phyloP scores from a whole-genome alignment of 2,888 invertebrate genomes.

The Ceramica pisi region DNA sequence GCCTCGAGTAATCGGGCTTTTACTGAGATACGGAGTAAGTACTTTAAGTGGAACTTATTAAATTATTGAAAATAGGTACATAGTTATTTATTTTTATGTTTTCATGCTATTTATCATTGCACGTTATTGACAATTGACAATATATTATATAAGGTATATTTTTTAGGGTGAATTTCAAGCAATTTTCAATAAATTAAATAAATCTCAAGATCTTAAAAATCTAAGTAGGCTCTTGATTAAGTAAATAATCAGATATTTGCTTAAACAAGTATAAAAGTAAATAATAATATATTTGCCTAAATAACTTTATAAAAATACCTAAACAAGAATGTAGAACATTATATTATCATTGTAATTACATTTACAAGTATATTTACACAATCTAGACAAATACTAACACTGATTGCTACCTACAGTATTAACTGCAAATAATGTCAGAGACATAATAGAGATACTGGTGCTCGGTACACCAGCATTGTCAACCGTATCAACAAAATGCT shows the following conservation, averaged over 20 bases:
- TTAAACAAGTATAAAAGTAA: too few relatives aligned
- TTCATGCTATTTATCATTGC: not conserved
- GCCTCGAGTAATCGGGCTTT: conserved; percentile 65
- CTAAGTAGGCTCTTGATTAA: not conserved
- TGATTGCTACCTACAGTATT: conserved; percentile 3
- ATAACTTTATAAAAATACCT: too few relatives aligned
- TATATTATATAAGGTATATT: not conserved
- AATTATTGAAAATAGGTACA: conserved; percentile 12
- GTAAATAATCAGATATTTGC: not conserved
- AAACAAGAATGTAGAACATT: too few relatives aligned
- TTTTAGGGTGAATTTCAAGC: too few relatives aligned
- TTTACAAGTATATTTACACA: not conserved
- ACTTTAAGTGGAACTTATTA: conserved; percentile 35
- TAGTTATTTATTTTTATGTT: not conserved
- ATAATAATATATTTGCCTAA: too few relatives aligned
- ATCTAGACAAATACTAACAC: conserved; percentile 15
- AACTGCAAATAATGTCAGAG: conserved; percentile 19
- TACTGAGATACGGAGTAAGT: conserved; percentile 72
- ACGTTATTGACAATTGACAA: not conserved
- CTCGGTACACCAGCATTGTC: too few relatives aligned
- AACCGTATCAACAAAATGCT: conserved; percentile 8
- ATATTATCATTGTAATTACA: too few relatives aligned
- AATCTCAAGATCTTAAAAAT: not conserved
- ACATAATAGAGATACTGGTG: conserved; percentile 23
- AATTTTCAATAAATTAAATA: not conserved